phyloP scores from a whole-genome alignment of 2,888 invertebrate genomes.

The Boloria selene region DNA sequence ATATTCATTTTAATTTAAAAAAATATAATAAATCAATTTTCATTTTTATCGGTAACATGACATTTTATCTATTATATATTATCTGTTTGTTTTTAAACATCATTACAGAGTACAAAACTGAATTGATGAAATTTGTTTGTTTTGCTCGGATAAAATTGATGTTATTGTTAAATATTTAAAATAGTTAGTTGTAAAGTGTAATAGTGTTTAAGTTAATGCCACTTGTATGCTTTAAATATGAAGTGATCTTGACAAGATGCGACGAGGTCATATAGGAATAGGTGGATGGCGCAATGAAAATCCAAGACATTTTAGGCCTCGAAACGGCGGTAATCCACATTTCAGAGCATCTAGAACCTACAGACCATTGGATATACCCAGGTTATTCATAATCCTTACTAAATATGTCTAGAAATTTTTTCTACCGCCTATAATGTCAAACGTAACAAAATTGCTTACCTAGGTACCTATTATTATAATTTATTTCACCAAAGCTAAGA shows the following conservation, averaged over 20 bases:
- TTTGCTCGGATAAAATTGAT: constrained; percentile 36
- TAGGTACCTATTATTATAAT: constrained; percentile 1
- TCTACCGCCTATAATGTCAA: constrained; percentile 8
- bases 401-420: neutral
- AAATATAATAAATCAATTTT: no score
- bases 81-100: constrained; percentile 26
- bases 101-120: constrained; percentile 26
- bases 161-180: constrained; percentile 14
- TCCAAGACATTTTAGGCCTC: constrained; percentile 68
- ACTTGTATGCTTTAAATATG: constrained; percentile 51
- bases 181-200: constrained; percentile 20
- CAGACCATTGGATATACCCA: constrained; percentile 51
- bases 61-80: constrained; percentile 1
- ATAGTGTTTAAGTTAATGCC: constrained; percentile 20
- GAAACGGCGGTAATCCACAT: constrained; percentile 59
- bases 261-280: constrained; percentile 74
- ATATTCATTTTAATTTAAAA: no score
- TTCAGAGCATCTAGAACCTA: constrained; percentile 60
- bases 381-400: constrained; percentile 49
- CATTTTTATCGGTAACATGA: neutral
- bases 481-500: neutral
- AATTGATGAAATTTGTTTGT: constrained; percentile 44
- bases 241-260: constrained; percentile 63
- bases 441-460: constrained; percentile 16
- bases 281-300: constrained; percentile 75